Evolutionary conservation across 2,113 vertebrate species (phyloP).

Genomic region (Oryzias javanicus): DNA sequence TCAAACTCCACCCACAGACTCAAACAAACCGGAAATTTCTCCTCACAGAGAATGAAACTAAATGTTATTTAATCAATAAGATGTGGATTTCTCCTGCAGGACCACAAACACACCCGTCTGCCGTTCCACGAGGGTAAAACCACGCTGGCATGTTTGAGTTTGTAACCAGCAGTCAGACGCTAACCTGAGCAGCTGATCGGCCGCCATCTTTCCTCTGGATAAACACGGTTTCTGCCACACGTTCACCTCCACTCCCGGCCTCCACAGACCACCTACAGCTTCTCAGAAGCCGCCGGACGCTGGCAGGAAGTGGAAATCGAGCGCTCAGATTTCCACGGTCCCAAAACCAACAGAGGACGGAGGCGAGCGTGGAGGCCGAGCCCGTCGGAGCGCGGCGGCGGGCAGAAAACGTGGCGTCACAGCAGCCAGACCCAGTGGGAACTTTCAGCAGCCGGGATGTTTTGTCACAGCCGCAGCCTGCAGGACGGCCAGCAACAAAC

Average conservation of each 20-base stretch:
- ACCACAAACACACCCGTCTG: too few species aligned
- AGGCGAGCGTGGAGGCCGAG: conserved; percentile 22
- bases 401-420: conserved; percentile 24
- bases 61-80: too few species aligned
- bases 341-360: conserved; percentile 62
- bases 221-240: background rate
- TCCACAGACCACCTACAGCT: background rate
- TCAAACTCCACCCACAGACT: too few species aligned
- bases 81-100: too few species aligned
- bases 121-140: too few species aligned
- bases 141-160: too few species aligned
- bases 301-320: conserved; percentile 37
- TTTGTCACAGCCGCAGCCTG: conserved; percentile 1
- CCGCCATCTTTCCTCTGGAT: too few species aligned
- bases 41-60: too few species aligned
- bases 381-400: conserved; percentile 61
- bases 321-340: conserved; percentile 49
- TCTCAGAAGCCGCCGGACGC: background rate
- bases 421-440: background rate
- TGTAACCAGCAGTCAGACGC: too few species aligned
- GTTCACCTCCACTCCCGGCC: background rate
- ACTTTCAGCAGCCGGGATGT: conserved; percentile 17
- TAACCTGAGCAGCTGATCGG: too few species aligned
- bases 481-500: background rate
- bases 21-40: too few species aligned